Percentiles rank a stretch among this genome's conserved stretches.
These are phyloP conservation scores for Acanthis flammea DNA, from an alignment of 2,797 vertebrate species.

Conservation along the genomic window DNA sequence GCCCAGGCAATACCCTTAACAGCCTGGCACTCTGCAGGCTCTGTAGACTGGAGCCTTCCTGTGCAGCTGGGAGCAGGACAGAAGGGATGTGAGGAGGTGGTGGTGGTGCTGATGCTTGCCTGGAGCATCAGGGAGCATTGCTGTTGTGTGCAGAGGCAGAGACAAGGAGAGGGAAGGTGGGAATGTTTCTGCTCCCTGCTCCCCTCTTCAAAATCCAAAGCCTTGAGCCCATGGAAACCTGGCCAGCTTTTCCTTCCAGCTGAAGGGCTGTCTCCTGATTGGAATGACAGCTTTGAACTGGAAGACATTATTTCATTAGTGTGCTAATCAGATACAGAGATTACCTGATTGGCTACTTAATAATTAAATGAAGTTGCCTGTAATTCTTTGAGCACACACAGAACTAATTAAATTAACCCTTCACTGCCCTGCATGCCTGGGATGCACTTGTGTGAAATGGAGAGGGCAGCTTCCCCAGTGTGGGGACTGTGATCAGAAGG, in stretches of 20 bases:
- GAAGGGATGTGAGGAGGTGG: neutral
- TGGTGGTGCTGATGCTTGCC: neutral
- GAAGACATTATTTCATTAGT: conserved; percentile 77
- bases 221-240: conserved; percentile 55
- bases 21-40: neutral
- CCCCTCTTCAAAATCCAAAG: conserved; percentile 10
- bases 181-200: neutral
- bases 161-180: neutral
- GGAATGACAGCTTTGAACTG: conserved; percentile 75
- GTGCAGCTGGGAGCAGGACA: neutral
- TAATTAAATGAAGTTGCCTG: conserved; percentile 77
- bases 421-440: conserved; percentile 41
- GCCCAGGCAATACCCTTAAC: neutral
- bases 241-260: conserved; percentile 63
- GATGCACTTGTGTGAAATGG: conserved; percentile 40
- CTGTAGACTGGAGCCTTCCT: neutral
- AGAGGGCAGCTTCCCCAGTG: conserved; percentile 1
- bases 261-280: conserved; percentile 67
- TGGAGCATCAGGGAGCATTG: neutral
- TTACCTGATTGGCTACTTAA: conserved; percentile 76
- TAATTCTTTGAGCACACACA: conserved; percentile 75
- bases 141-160: neutral
- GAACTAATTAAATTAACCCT: conserved; percentile 77
- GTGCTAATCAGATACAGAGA: conserved; percentile 72
- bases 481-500: neutral